Base-by-base conservation (phyloP, 2,797 vertebrate genomes). In the Gallinago solitaria region DNA sequence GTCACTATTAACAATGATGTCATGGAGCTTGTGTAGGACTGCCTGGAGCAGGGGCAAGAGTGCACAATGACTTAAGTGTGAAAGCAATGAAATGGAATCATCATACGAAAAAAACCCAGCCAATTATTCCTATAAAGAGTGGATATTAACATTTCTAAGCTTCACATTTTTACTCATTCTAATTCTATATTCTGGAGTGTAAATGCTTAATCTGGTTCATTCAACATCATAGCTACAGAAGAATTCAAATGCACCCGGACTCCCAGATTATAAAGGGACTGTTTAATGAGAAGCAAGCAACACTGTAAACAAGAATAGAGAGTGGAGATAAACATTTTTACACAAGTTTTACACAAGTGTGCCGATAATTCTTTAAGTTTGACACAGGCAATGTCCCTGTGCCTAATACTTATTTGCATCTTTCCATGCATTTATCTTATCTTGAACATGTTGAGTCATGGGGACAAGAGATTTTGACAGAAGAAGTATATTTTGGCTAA, bases 341-440 rank as follows among this genome's bases (percentile, higher is more conserved):
- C 14, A 24, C 4, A 37, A 43, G 13, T 91, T 92, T 37, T 39
- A 39, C 37, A 39, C 39, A 39, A 39, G 39, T 80, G 16, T 76
- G 64, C 30, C 11, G 11, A 48, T 92, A 91, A 89, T 94, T 91
- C 83, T 60, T 87, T 83, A 20, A 43, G 21, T 70, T 89, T 93
- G 79, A 87, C 10, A 11, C 5, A 13, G 32, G 56, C 25, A 41
- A 41, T 51, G 45, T 61, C 37, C 17, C 30, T 37, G 35, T 6
- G 43, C 7, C 35, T 63, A 35, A 53, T 24, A 24, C 6, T 67
- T 65, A 35, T 35, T 74, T 5, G 3, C 10, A 17, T 50, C 53
- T n/a, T 91, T 90, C 32, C 23, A 27, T 32, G 30, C 17, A 37
- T 28, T 12, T 67, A 23, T n/a, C 50, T 57, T 41, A 33, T 56